Evolutionary conservation across 2,113 vertebrate species (phyloP).

Genomic region (Felis chaus): DNA sequence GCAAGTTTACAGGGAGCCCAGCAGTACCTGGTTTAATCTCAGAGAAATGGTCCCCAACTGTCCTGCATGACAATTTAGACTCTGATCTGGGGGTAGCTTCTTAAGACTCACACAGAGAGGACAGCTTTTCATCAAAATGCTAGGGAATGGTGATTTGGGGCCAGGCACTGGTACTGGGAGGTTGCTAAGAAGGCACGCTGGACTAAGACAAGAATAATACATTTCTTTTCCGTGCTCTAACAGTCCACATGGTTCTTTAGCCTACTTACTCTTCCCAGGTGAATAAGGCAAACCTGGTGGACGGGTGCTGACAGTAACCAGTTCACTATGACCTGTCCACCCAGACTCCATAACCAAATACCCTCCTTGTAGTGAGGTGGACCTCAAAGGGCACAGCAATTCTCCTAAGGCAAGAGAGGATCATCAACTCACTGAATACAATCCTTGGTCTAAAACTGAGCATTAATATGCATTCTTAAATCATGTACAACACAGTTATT

Average conservation of each 20-base stretch:
- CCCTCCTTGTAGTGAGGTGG: neutral
- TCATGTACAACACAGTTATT: neutral
- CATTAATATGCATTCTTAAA: neutral
- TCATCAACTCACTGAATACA: neutral
- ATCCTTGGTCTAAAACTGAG: neutral
- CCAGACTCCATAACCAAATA: neutral
- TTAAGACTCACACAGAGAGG: neutral
- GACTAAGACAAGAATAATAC: neutral
- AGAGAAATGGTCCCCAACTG: neutral
- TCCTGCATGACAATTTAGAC: neutral
- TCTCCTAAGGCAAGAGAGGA: neutral
- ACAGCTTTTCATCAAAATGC: neutral
- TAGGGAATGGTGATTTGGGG: neutral
- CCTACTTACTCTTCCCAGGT: neutral
- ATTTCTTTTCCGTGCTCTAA: neutral
- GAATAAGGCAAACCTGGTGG: neutral
- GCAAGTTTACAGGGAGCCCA: neutral
- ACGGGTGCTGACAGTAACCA: neutral
- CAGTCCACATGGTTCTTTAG: neutral
- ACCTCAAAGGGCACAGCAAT: neutral
- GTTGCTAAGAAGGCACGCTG: neutral
- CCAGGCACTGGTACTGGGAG: neutral
- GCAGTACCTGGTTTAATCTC: neutral
- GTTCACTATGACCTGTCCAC: neutral
- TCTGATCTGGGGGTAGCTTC: neutral